Evolutionary conservation across 1,140 invertebrate genomes (phyloP).

Genomic region (Hestina assimilis): DNA sequence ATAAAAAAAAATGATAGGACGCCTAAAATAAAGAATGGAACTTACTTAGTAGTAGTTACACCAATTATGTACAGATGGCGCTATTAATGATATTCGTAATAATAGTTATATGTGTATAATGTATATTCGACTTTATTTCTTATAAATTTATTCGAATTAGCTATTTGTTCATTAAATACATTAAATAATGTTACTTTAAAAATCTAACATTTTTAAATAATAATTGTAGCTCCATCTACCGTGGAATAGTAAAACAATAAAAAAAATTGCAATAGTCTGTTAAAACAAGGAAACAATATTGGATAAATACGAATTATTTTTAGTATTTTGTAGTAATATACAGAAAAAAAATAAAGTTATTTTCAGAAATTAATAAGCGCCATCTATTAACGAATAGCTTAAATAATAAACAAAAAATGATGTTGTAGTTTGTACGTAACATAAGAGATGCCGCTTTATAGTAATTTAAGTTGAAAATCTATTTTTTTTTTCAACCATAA

Average conservation of each 20-base stretch:
- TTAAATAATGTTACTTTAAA: background rate
- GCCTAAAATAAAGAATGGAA: background rate
- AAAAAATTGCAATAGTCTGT: background rate
- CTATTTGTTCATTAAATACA: too few relatives aligned
- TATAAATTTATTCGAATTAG: too few relatives aligned
- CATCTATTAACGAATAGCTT: constrained; percentile 12
- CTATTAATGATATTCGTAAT: background rate
- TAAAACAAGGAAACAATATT: background rate
- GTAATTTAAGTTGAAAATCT: background rate
- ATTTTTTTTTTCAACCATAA: background rate
- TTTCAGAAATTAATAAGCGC: background rate
- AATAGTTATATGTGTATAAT: too few relatives aligned
- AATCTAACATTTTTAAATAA: background rate
- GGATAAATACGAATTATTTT: too few relatives aligned
- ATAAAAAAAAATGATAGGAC: too few relatives aligned
- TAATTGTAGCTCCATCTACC: background rate
- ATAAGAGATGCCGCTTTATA: background rate
- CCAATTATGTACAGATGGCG: background rate
- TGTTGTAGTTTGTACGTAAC: background rate
- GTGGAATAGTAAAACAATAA: background rate
- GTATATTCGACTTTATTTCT: too few relatives aligned
- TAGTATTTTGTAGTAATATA: too few relatives aligned
- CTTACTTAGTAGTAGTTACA: background rate
- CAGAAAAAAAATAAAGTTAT: too few relatives aligned
- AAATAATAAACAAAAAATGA: background rate